Conservation (phyloP, 2,888 invertebrate species). For the Melanargia galathea region DNA sequence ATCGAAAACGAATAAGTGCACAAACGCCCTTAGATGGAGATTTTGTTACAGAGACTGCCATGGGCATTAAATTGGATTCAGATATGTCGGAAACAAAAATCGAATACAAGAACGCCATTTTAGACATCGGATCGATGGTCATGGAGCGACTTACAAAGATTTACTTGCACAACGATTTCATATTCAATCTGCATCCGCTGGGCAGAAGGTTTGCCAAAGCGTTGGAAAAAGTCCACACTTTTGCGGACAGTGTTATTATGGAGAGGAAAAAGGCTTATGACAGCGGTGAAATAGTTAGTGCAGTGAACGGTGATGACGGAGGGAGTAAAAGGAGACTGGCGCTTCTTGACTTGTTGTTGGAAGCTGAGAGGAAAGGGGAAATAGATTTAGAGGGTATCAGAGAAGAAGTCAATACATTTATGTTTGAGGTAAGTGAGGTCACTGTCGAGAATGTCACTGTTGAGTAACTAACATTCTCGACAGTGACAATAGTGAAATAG, state of each 20-base stretch:
- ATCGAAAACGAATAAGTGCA: too few relatives aligned
- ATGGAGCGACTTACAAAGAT: slow-evolving; percentile 64
- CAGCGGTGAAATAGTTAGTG: slow-evolving; percentile 35
- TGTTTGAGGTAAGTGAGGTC: slow-evolving; percentile 83
- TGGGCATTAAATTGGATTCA: slow-evolving; percentile 81
- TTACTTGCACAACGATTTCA: slow-evolving; percentile 80
- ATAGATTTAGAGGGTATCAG: slow-evolving; percentile 84
- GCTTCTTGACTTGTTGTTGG: slow-evolving; percentile 85
- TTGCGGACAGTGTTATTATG: slow-evolving; percentile 80
- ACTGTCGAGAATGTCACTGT: too few relatives aligned
- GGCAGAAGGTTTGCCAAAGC: slow-evolving; percentile 66
- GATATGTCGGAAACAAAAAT: slow-evolving; percentile 62
- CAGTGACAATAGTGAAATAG: slow-evolving; percentile 36
- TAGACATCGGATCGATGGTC: slow-evolving; percentile 57
- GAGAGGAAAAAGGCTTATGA: slow-evolving; percentile 59
- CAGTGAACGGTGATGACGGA: not conserved
- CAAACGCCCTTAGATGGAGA: too few relatives aligned
- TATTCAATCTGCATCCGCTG: slow-evolving; percentile 64
- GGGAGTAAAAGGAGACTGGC: slow-evolving; percentile 64
- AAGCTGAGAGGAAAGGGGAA: slow-evolving; percentile 81
- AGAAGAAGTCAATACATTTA: slow-evolving; percentile 88
- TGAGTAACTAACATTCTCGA: not conserved
- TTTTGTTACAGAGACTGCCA: slow-evolving; percentile 77
- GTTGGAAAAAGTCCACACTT: slow-evolving; percentile 74
- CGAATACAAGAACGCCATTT: slow-evolving; percentile 79